Evolutionary conservation across 2,113 vertebrate genomes (phyloP), one percentile per base, ranked within the genome.

Genomic region (Speoplatyrhinus poulsoni): DNA sequence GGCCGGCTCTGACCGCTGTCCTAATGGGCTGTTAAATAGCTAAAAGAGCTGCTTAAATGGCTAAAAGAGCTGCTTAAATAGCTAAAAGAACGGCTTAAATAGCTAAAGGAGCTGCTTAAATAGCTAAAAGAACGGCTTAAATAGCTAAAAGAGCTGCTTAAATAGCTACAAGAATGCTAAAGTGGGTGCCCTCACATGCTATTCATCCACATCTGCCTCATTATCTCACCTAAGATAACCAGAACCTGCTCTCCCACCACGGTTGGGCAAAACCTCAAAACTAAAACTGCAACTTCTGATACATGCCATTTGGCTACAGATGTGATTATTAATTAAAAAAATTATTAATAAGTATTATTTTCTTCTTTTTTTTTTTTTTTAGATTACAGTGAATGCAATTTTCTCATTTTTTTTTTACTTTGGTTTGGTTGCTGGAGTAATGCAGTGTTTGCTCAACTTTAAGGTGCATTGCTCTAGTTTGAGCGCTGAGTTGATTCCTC

Each of bases 1-100:
- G 59, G 77, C 73, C 60, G 60, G 10, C 16, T 71, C 68, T 76
- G 16, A 59, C 58, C 65, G 63, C 77, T 83, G 75, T 67, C 19
- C 26, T 56, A 8, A n/a, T 69, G 58, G 62, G 57, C 65, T 41
- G 7, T 70, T 81, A 48, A 54, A 65, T 58, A 17, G 59, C 65
- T 80, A 26, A 60, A 65, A 46, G 26, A 26, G 26, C 26, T 26
- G 26, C 26, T 26, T 26, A 26, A 26, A 26, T 26, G 2, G 26
- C 26, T 26, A 26, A 8, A n/a, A 65, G 58, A 63, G 57, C 65
- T 46, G 7, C 26, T 70, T 81, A 48, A 50, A 65, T 58, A 17
- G 61, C 65, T 80, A 33, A 62, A 65, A 46, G 26, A 26, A 3
- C 26, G 1, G 26, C 26, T 26, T 26, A 26, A 26, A 26, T 26